These are phyloP conservation scores for Scomber colias DNA, from an alignment of 2,113 vertebrate genomes.

Conservation along the genomic window DNA sequence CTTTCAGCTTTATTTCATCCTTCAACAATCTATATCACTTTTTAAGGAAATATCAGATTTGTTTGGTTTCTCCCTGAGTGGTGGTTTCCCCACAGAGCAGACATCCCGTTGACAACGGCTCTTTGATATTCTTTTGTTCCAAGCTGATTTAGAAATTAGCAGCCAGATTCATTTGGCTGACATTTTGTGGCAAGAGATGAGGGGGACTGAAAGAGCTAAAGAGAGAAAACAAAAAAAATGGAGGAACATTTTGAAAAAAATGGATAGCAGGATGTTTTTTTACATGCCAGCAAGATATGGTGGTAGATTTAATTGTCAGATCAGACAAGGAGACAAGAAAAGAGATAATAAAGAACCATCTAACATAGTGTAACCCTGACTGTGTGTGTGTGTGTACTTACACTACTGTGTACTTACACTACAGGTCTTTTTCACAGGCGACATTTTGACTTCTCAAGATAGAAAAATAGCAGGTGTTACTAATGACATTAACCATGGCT, in stretches of 20 bases:
- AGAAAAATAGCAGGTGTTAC: too few species aligned
- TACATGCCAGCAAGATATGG: conserved; percentile 12
- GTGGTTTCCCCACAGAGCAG: conserved; percentile 43
- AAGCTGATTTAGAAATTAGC: conserved; percentile 73
- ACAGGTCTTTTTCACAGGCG: too few species aligned
- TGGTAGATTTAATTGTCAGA: conserved; percentile 49
- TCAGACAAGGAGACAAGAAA: conserved; percentile 45
- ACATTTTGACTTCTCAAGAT: too few species aligned
- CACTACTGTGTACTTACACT: too few species aligned
- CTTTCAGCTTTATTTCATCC: neutral
- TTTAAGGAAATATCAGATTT: conserved; percentile 43
- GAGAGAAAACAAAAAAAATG: conserved; percentile 25
- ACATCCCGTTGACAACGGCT: conserved; percentile 45
- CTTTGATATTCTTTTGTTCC: conserved; percentile 72
- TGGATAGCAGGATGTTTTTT: conserved; percentile 15
- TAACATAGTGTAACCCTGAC: neutral
- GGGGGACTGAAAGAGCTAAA: neutral
- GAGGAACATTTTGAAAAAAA: conserved; percentile 45
- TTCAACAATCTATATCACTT: conserved; percentile 64
- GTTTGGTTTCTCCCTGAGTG: conserved; percentile 45
- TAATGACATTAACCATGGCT: too few species aligned
- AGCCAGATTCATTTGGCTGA: conserved; percentile 61
- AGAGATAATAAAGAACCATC: neutral
- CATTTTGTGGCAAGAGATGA: conserved; percentile 40
- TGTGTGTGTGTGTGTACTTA: too few species aligned